These are phyloP conservation scores for Megaptera novaeangliae DNA, from an alignment of 2,113 vertebrate genomes.

Conservation along the genomic window DNA sequence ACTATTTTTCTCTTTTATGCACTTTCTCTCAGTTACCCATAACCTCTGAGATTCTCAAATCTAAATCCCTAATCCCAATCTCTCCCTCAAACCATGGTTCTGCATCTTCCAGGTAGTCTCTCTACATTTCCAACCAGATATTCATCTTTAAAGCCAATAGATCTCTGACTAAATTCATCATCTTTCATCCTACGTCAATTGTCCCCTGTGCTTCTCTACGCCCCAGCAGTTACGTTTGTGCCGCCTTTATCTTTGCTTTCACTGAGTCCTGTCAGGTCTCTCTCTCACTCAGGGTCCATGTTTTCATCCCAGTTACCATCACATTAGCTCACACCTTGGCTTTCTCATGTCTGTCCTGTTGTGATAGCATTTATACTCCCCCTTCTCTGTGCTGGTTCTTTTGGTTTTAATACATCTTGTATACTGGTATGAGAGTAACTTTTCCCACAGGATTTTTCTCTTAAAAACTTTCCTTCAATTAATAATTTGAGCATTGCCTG, in stretches of 20 bases:
- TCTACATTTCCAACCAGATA: background rate
- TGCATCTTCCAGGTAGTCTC: background rate
- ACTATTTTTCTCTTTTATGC: background rate
- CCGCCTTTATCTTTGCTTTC: background rate
- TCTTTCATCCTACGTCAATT: background rate
- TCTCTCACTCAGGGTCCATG: background rate
- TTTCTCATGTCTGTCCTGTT: background rate
- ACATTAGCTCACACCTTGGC: background rate
- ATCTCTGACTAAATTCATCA: background rate
- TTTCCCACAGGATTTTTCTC: background rate
- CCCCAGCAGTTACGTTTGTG: background rate
- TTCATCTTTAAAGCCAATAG: background rate
- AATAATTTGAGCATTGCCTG: background rate
- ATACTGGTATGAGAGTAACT: background rate
- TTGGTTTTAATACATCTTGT: background rate
- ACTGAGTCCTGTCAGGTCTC: background rate
- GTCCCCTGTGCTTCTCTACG: background rate
- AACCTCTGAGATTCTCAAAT: background rate
- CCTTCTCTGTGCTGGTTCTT: background rate
- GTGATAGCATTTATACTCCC: background rate
- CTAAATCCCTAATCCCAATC: background rate
- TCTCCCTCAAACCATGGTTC: background rate
- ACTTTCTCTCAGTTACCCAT: background rate
- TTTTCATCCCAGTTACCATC: background rate
- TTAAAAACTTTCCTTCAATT: background rate